Evolutionary conservation across 2,888 invertebrate species (phyloP).

Genomic region (Rambutsinella grinnellia): DNA sequence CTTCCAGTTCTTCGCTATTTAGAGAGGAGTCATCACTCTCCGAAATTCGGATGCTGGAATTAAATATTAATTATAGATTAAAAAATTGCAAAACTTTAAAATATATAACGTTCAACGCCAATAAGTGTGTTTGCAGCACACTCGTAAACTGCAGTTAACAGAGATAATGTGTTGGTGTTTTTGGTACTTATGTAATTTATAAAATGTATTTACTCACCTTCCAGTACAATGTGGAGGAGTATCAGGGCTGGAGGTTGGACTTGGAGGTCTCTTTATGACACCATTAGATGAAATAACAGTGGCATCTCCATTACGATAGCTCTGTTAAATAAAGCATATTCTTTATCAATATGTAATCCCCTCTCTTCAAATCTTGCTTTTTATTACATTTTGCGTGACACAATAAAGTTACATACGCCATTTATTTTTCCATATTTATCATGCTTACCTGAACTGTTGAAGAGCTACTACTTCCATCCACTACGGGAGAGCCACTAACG

Average conservation of each 20-base stretch:
- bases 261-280: slow-evolving; percentile 69
- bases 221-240: slow-evolving; percentile 69
- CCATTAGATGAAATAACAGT: slow-evolving; percentile 59
- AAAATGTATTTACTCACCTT: slow-evolving; percentile 68
- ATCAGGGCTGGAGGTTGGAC: slow-evolving; percentile 75
- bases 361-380: background rate
- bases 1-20: slow-evolving; percentile 89
- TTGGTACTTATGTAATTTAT: too few species aligned
- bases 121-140: too few species aligned
- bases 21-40: slow-evolving; percentile 91
- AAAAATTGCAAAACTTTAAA: background rate
- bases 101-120: too few species aligned
- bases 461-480: slow-evolving; percentile 64
- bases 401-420: background rate
- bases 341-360: slow-evolving; percentile 1
- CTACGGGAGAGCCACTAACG: slow-evolving; percentile 61
- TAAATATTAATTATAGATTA: slow-evolving; percentile 6
- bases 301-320: slow-evolving; percentile 64
- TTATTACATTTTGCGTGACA: background rate
- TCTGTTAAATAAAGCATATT: slow-evolving; percentile 50
- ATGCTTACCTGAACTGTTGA: slow-evolving; percentile 64
- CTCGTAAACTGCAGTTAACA: too few species aligned
- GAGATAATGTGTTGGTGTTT: too few species aligned
- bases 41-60: slow-evolving; percentile 70
- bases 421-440: background rate